Evolutionary conservation across 2,888 invertebrate genomes (phyloP).

Genomic region (Dasysyrphus albostriatus): DNA sequence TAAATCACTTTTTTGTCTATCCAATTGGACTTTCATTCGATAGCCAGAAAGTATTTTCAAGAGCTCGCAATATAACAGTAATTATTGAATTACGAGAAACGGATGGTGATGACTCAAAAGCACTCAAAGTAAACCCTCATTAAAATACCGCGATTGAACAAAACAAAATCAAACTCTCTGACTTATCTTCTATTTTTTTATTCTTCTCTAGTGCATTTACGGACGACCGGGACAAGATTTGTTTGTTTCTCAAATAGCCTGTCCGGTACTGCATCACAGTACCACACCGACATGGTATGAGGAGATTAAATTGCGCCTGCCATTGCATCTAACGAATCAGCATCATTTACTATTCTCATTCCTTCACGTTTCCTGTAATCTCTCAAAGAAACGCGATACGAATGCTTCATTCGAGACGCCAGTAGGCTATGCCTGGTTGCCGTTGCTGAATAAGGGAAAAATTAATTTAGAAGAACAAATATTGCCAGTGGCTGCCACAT

Average conservation of each 20-base stretch:
- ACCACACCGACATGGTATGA: slow-evolving; percentile 96
- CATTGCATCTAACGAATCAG: slow-evolving; percentile 91
- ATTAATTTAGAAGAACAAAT: slow-evolving; percentile 92
- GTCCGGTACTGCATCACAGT: slow-evolving; percentile 95
- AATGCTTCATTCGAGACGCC: slow-evolving; percentile 89
- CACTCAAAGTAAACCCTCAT: slow-evolving; percentile 88
- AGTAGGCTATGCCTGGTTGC: slow-evolving; percentile 97
- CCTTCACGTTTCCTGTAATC: slow-evolving; percentile 97
- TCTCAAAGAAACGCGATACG: slow-evolving; percentile 90
- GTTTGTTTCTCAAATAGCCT: slow-evolving; percentile 88
- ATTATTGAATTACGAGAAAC: slow-evolving; percentile 93
- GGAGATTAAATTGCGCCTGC: slow-evolving; percentile 96
- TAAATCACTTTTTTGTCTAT: slow-evolving; percentile 96
- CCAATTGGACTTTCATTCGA: slow-evolving; percentile 94
- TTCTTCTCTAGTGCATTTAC: slow-evolving; percentile 87
- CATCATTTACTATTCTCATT: slow-evolving; percentile 98
- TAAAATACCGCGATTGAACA: background rate
- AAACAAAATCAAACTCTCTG: background rate
- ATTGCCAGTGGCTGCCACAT: slow-evolving; percentile 93
- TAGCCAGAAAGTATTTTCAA: slow-evolving; percentile 94
- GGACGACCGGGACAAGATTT: slow-evolving; percentile 88
- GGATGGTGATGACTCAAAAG: slow-evolving; percentile 89
- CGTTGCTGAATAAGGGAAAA: slow-evolving; percentile 93
- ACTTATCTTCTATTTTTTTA: background rate
- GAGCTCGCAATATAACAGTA: slow-evolving; percentile 97